A percentile compares a stretch with the other conserved stretches of the same genome.
Evolutionary conservation across 2,888 invertebrate genomes (phyloP).

Genomic region (Melieria omissa): DNA sequence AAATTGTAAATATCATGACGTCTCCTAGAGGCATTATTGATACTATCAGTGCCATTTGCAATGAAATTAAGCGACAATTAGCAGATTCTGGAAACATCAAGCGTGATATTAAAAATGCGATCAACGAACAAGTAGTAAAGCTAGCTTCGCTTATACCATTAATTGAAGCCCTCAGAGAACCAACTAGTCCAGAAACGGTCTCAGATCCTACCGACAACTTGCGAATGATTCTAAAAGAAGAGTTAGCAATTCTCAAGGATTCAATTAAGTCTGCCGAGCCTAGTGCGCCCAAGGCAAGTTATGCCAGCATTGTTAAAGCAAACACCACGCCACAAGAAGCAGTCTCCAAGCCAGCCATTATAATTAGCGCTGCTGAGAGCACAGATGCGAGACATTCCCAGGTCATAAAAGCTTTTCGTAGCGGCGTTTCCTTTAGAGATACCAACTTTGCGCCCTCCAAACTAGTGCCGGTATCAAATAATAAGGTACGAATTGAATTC

Average conservation of each 20-base stretch:
- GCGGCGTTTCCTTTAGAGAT: too few species aligned
- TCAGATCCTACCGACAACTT: not conserved
- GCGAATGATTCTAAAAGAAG: not conserved
- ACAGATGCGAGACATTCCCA: too few species aligned
- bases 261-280: not conserved
- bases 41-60: not conserved
- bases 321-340: too few species aligned
- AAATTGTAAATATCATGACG: too few species aligned
- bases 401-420: too few species aligned
- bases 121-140: not conserved
- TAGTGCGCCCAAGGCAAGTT: too few species aligned
- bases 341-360: too few species aligned
- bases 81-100: not conserved
- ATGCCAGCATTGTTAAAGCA: too few species aligned
- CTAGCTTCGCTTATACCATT: not conserved
- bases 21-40: too few species aligned
- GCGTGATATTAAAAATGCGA: slow-evolving; percentile 6
- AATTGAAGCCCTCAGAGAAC: too few species aligned
- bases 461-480: slow-evolving; percentile 1
- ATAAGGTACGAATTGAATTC: slow-evolving; percentile 3
- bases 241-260: not conserved
- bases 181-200: not conserved
- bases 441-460: not conserved
- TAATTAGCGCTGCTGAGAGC: too few species aligned
- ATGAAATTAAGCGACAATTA: not conserved